Evolutionary conservation across 2,113 vertebrate species (phyloP).

Genomic region (Coryphaenoides rupestris): DNA sequence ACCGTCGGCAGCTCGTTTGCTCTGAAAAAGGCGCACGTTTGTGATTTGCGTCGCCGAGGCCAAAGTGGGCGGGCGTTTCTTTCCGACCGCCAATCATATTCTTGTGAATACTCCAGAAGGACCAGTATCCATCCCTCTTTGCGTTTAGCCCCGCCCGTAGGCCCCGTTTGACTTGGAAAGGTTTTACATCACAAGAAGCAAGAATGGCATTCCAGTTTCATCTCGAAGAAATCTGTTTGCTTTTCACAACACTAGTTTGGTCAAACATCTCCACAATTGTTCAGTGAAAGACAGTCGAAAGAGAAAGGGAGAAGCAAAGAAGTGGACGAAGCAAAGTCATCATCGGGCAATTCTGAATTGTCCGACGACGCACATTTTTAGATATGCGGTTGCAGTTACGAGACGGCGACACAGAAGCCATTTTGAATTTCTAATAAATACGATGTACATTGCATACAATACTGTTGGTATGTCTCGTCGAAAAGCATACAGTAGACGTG

Average conservation of each 20-base stretch:
- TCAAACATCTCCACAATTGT: slow-evolving; percentile 42
- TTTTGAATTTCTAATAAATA: slow-evolving; percentile 37
- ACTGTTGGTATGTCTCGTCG: slow-evolving; percentile 37
- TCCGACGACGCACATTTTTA: too few relatives aligned
- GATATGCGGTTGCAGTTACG: background rate
- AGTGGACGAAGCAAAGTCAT: too few relatives aligned
- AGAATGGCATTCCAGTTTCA: background rate
- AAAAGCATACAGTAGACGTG: slow-evolving; percentile 24
- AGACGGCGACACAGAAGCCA: slow-evolving; percentile 16
- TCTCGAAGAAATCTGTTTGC: background rate
- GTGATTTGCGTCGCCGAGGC: background rate
- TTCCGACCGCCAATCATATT: too few relatives aligned
- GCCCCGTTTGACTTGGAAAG: background rate
- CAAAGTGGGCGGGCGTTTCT: background rate
- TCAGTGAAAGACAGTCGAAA: slow-evolving; percentile 11
- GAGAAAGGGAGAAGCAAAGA: slow-evolving; percentile 4
- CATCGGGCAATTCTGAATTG: too few relatives aligned
- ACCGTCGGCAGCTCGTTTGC: too few relatives aligned
- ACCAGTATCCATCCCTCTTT: background rate
- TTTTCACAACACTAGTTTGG: too few relatives aligned
- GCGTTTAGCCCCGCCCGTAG: background rate
- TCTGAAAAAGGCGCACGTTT: background rate
- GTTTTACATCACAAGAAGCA: background rate
- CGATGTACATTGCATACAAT: slow-evolving; percentile 33
- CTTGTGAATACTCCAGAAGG: too few relatives aligned